phyloP scores from a whole-genome alignment of 92 coral and sea anemone species.

The Galaxea fascicularis region DNA sequence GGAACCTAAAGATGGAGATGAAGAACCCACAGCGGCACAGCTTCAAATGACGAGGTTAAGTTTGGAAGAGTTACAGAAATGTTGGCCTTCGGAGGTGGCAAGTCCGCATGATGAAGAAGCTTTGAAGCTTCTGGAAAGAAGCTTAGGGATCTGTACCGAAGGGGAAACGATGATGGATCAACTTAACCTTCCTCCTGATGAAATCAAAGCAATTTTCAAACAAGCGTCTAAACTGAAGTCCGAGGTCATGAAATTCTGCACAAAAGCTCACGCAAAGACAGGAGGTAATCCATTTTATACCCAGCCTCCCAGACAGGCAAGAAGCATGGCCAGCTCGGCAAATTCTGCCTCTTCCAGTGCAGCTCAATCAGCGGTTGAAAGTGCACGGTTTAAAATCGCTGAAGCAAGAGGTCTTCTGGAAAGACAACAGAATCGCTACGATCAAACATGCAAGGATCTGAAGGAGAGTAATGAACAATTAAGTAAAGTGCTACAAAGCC shows the following conservation, averaged over 20 bases:
- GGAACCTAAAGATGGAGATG: background rate
- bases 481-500: constrained; percentile 16
- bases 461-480: constrained; percentile 30
- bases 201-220: background rate
- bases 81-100: background rate
- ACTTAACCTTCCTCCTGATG: background rate
- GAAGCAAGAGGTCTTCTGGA: constrained; percentile 33
- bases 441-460: constrained; percentile 9
- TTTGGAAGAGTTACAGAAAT: background rate
- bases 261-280: background rate
- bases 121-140: background rate
- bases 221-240: background rate
- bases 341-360: constrained; percentile 15
- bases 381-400: constrained; percentile 28
- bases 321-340: background rate
- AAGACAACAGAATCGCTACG: constrained; percentile 39
- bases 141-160: constrained; percentile 1
- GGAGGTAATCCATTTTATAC: background rate
- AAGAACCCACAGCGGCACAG: background rate
- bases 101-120: background rate
- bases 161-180: background rate
- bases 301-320: constrained; percentile 38
- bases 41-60: background rate
- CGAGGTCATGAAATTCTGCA: constrained; percentile 6
- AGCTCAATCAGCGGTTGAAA: constrained; percentile 10